These are phyloP conservation scores for Acanthopagrus latus DNA, from an alignment of 2,797 vertebrate genomes.

Conservation along the genomic window DNA sequence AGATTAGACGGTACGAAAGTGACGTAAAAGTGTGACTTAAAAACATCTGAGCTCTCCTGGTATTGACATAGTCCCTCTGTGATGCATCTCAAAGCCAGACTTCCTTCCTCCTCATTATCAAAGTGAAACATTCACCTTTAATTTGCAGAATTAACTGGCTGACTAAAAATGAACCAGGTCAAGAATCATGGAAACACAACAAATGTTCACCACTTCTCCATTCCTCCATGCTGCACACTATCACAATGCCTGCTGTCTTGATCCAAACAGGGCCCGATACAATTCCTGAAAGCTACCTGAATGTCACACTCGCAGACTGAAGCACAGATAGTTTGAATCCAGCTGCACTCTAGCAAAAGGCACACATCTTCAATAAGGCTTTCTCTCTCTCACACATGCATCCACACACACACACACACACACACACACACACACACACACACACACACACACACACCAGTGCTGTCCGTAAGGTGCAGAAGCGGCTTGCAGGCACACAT, in stretches of 20 bases:
- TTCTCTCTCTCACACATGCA: not conserved
- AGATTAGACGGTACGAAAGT: not conserved
- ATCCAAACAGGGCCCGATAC: not conserved
- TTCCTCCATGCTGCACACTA: not conserved
- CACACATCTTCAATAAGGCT: slow-evolving; percentile 59
- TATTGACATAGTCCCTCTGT: not conserved
- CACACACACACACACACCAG: slow-evolving; percentile 71
- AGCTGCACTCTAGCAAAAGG: slow-evolving; percentile 46
- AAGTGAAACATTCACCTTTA: not conserved
- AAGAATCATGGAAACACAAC: not conserved
- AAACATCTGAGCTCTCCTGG: slow-evolving; percentile 1
- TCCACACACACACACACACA: not conserved
- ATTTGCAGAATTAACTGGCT: not conserved
- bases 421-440: slow-evolving; percentile 7
- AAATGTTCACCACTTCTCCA: not conserved
- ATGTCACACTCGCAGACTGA: slow-evolving; percentile 30
- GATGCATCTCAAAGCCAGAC: not conserved
- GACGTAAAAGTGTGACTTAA: not conserved
- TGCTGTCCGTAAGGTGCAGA: slow-evolving; percentile 95
- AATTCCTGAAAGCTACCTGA: not conserved
- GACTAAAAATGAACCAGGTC: not conserved
- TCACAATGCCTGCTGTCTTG: not conserved
- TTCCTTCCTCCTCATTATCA: not conserved
- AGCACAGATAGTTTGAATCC: slow-evolving; percentile 49
- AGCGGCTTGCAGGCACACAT: slow-evolving; percentile 87